These are phyloP conservation scores for Origma solitaria DNA, from an alignment of 2,113 vertebrate genomes.

Conservation along the genomic window DNA sequence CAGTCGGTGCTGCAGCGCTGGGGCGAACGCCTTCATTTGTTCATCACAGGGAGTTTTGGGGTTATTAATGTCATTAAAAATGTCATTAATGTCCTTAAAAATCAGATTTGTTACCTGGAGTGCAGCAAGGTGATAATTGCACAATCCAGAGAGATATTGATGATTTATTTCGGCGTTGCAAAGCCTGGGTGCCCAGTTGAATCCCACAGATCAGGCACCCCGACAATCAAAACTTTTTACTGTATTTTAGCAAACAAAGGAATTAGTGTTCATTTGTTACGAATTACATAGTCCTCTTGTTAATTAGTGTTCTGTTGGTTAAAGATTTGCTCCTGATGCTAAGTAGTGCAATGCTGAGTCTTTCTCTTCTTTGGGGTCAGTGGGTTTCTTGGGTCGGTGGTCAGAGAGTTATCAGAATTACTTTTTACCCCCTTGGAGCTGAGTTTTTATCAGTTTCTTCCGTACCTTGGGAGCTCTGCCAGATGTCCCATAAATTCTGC, in stretches of 20 bases:
- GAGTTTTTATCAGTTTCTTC: not conserved
- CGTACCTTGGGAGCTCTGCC: not conserved
- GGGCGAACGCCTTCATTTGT: not conserved
- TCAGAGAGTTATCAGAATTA: not conserved
- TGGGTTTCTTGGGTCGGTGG: not conserved
- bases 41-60: accelerated
- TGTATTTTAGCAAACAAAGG: not conserved
- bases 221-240: not conserved
- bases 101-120: not conserved
- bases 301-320: not conserved
- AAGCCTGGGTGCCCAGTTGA: too few relatives aligned
- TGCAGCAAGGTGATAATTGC: not conserved
- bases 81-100: not conserved
- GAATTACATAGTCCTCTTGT: not conserved
- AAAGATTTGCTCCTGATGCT: not conserved
- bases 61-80: not conserved
- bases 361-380: not conserved
- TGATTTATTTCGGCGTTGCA: not conserved
- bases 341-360: not conserved
- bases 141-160: accelerated
- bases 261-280: not conserved
- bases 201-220: not conserved
- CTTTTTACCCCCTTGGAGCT: not conserved
- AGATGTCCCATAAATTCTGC: not conserved
- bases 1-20: not conserved